Conservation (phyloP, 2,888 invertebrate genomes). For the Melipona bicolor region DNA sequence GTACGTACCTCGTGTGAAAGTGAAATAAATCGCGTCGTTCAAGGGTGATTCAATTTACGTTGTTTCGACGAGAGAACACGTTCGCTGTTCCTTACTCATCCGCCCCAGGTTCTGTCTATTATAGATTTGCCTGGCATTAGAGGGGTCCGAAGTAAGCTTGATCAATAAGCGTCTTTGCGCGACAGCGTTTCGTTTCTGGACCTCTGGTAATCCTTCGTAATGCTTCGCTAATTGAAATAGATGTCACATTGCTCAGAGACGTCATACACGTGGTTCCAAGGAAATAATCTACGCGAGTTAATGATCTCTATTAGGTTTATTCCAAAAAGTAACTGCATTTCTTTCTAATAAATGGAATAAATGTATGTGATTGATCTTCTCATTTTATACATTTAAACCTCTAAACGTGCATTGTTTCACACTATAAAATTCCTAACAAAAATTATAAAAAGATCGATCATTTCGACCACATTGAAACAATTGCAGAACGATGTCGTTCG, state of each 20-base stretch:
- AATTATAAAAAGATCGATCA: no score
- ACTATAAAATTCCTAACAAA: no score
- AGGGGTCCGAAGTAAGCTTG: constrained; percentile 24
- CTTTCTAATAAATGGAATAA: no score
- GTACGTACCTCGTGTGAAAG: not conserved
- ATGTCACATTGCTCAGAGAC: constrained; percentile 25
- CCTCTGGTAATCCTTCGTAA: constrained; percentile 37
- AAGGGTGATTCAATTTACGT: not conserved
- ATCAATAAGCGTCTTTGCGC: constrained; percentile 25
- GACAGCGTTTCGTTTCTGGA: constrained; percentile 5
- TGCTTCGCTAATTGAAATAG: constrained; percentile 54
- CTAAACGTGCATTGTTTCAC: no score
- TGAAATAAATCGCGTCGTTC: not conserved
- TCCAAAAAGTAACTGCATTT: no score
- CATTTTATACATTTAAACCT: no score
- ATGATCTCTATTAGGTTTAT: no score
- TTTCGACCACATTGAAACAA: no score
- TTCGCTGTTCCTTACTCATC: not conserved
- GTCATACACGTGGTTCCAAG: not conserved
- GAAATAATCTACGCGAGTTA: constrained; percentile 10
- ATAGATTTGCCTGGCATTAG: constrained; percentile 19
- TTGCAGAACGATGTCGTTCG: no score
- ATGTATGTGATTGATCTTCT: no score
- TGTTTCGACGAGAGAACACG: not conserved
- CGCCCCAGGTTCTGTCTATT: not conserved